Percentiles rank a stretch among this genome's conserved stretches.
Conservation (phyloP, 2,113 vertebrate genomes). For the Vulpes lagopus region DNA sequence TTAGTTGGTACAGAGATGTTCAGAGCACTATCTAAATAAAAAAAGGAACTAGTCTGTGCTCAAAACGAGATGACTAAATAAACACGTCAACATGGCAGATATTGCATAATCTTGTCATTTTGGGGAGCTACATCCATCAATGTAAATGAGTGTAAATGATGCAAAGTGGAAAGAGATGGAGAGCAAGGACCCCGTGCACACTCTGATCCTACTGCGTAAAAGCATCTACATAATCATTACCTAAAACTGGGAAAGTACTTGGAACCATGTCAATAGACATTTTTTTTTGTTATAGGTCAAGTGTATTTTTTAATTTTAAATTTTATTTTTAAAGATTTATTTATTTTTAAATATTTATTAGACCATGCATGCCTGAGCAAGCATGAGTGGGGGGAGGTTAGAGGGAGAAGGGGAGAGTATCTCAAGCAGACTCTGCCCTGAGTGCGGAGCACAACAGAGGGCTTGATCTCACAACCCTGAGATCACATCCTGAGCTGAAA, state of each 20-base stretch:
- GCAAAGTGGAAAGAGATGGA: not conserved
- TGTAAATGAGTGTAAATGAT: slow-evolving; percentile 21
- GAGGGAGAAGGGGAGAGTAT: not conserved
- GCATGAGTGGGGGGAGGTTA: not conserved
- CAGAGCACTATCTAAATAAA: slow-evolving; percentile 10
- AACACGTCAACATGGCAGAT: not conserved
- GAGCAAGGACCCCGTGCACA: not conserved
- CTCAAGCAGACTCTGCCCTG: not conserved
- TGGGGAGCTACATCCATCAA: not conserved
- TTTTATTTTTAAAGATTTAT: not conserved
- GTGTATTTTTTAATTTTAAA: not conserved
- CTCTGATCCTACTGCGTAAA: not conserved
- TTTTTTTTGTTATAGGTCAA: slow-evolving; percentile 40
- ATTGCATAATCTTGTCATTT: not conserved
- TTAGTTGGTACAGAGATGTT: not conserved
- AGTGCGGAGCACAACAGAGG: not conserved
- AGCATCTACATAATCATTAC: not conserved
- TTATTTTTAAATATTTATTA: not conserved
- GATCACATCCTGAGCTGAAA: not conserved
- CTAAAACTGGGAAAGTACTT: not conserved
- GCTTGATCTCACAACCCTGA: not conserved
- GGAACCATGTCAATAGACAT: not conserved
- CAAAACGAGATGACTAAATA: slow-evolving; percentile 3
- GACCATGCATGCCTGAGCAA: not conserved
- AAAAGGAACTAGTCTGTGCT: not conserved